These are phyloP conservation scores for Drosophila pseudotakahashii DNA, from an alignment of 2,888 invertebrate genomes.

Conservation along the genomic window DNA sequence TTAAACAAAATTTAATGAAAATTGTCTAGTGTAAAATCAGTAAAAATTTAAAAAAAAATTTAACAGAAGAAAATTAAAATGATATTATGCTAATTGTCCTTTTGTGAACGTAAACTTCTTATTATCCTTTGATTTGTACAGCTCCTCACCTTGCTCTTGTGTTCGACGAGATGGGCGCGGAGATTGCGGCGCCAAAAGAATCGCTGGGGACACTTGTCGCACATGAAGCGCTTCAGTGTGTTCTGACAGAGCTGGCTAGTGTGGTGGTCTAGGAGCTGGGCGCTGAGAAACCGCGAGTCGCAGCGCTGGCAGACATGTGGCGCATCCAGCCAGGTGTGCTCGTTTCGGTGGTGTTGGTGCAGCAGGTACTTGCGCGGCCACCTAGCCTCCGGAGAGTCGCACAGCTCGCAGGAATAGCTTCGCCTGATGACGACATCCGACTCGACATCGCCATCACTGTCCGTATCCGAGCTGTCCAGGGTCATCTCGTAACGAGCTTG, in stretches of 20 bases:
- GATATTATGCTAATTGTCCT: neutral
- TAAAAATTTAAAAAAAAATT: neutral
- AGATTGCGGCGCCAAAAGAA: slow-evolving; percentile 83
- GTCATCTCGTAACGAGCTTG: slow-evolving; percentile 81
- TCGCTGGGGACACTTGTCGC: slow-evolving; percentile 80
- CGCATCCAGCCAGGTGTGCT: slow-evolving; percentile 84
- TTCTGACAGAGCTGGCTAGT: slow-evolving; percentile 84
- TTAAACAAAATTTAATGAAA: neutral
- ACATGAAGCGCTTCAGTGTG: slow-evolving; percentile 76
- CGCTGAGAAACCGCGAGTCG: slow-evolving; percentile 85
- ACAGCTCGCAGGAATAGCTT: slow-evolving; percentile 78
- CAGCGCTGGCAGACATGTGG: slow-evolving; percentile 86
- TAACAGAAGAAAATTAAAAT: neutral
- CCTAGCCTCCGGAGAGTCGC: slow-evolving; percentile 52
- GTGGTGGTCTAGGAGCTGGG: slow-evolving; percentile 85
- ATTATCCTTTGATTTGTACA: neutral
- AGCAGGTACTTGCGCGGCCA: slow-evolving; percentile 82
- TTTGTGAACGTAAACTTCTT: neutral
- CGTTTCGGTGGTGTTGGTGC: slow-evolving; percentile 76
- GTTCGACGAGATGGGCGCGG: slow-evolving; percentile 73
- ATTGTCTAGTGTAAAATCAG: neutral
- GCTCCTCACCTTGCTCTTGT: slow-evolving; percentile 61
- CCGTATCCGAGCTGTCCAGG: slow-evolving; percentile 77
- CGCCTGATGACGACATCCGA: slow-evolving; percentile 60
- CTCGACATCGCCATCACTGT: slow-evolving; percentile 61